Conservation (phyloP, 2,113 vertebrate genomes). For the Urocitellus parryii region DNA sequence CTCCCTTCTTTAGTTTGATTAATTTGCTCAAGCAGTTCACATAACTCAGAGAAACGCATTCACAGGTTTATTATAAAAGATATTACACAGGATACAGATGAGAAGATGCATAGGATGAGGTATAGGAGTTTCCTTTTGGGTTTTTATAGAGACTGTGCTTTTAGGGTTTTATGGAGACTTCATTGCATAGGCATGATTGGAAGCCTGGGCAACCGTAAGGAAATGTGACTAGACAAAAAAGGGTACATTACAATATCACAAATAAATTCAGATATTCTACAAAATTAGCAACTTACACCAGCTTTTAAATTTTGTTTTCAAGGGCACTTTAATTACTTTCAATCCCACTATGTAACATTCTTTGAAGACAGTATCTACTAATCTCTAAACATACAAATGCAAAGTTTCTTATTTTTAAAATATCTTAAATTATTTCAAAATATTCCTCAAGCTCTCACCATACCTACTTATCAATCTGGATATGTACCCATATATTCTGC, state of each 20-base stretch:
- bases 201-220: background rate
- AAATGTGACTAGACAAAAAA: background rate
- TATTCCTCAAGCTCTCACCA: background rate
- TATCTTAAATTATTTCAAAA: background rate
- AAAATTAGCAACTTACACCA: background rate
- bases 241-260: background rate
- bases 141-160: background rate
- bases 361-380: background rate
- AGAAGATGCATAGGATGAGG: background rate
- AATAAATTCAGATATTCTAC: background rate
- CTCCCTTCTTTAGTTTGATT: background rate
- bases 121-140: background rate
- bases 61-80: background rate
- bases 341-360: background rate
- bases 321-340: background rate
- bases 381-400: constrained; percentile 4
- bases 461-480: background rate
- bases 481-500: background rate
- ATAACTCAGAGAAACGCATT: background rate
- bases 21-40: background rate
- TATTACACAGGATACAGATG: background rate
- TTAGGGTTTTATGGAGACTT: background rate
- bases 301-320: constrained; percentile 35
- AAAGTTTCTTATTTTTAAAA: background rate
- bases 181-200: background rate